A percentile compares a stretch with the other conserved stretches of the same genome.
Conservation (phyloP, 1,140 invertebrate genomes). For the Eumaeus atala region DNA sequence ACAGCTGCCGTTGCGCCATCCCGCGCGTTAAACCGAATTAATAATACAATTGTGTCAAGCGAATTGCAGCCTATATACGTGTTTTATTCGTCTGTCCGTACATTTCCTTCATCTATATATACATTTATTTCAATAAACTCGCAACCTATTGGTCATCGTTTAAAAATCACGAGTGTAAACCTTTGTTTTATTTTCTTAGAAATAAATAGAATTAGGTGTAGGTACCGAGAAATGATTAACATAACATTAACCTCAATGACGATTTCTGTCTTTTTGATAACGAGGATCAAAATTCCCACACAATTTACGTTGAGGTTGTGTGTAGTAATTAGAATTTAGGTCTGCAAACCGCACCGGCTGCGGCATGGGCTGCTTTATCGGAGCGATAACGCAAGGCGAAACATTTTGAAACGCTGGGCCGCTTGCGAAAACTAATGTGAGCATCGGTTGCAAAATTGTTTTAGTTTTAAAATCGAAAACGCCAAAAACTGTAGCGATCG, state of each 20-base stretch:
- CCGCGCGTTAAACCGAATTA: conserved; percentile 6
- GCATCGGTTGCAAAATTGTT: conserved; percentile 73
- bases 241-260: too few relatives aligned
- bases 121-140: too few relatives aligned
- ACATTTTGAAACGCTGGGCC: conserved; percentile 70
- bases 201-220: too few relatives aligned
- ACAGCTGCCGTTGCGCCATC: conserved; percentile 10
- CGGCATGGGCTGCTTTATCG: conserved; percentile 61
- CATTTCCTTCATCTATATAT: too few relatives aligned
- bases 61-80: conserved; percentile 10
- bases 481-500: conserved; percentile 15
- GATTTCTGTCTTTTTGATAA: too few relatives aligned
- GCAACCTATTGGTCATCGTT: too few relatives aligned
- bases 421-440: conserved; percentile 73
- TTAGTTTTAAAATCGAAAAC: conserved; percentile 70
- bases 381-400: conserved; percentile 68
- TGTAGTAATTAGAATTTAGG: conserved; percentile 49
- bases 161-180: too few relatives aligned
- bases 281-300: conserved; percentile 1
- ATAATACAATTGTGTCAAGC: conserved; percentile 4
- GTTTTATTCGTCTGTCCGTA: conserved; percentile 1
- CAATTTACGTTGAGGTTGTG: conserved; percentile 10
- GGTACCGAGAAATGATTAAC: too few relatives aligned
- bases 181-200: too few relatives aligned
- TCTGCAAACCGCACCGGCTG: conserved; percentile 59